Conservation (phyloP, 1,140 invertebrate genomes). For the Drosophila lowei region DNA sequence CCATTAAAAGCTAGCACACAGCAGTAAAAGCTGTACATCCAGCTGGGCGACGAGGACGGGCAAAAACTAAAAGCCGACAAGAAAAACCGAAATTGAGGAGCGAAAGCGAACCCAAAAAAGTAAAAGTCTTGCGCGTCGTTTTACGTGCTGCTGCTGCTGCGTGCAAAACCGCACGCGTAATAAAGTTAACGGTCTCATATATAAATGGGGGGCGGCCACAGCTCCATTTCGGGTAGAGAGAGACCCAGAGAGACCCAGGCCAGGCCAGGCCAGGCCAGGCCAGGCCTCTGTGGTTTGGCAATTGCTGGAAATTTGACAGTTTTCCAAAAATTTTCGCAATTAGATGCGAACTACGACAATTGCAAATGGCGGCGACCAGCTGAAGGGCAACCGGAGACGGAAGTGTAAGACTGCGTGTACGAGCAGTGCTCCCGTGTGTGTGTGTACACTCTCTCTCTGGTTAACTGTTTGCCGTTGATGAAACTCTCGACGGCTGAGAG, state of each 20-base stretch:
- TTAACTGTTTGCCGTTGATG: constrained; percentile 45
- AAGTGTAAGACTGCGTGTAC: too few species aligned
- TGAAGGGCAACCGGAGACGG: too few species aligned
- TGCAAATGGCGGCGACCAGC: constrained; percentile 34
- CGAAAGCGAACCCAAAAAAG: constrained; percentile 22
- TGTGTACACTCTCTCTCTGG: not conserved
- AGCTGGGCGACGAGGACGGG: constrained; percentile 13
- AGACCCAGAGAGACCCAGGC: constrained; percentile 21
- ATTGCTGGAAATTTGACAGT: constrained; percentile 62
- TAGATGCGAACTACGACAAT: constrained; percentile 61
- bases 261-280: constrained; percentile 16
- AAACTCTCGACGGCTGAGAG: constrained; percentile 41
- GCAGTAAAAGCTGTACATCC: constrained; percentile 45
- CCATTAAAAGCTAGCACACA: constrained; percentile 50
- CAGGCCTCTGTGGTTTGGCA: constrained; percentile 33
- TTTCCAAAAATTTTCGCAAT: constrained; percentile 64
- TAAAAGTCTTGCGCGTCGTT: constrained; percentile 38
- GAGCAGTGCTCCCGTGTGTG: not conserved
- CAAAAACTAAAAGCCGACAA: not conserved
- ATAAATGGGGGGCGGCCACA: constrained; percentile 26
- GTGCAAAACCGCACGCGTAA: constrained; percentile 52
- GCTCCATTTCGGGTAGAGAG: not conserved
- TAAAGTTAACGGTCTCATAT: constrained; percentile 54
- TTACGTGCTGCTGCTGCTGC: constrained; percentile 31
- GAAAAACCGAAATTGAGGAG: constrained; percentile 1